Evolutionary conservation across 2,113 vertebrate species (phyloP).

Genomic region (Eclectus roratus): DNA sequence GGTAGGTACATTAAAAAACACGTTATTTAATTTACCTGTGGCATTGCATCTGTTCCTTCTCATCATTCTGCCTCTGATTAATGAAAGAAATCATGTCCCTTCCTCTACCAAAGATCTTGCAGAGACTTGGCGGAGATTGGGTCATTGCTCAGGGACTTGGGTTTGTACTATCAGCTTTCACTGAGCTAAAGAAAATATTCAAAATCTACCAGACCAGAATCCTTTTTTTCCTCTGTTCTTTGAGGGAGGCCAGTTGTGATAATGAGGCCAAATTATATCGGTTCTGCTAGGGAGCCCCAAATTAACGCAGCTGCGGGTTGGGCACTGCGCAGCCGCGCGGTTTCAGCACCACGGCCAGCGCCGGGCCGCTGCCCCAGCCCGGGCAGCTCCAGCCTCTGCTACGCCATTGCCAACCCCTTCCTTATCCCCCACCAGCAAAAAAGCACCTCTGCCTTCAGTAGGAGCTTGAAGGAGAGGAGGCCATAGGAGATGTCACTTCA

Average conservation of each 20-base stretch:
- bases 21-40: conserved; percentile 60
- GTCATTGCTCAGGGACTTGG: neutral
- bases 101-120: neutral
- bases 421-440: neutral
- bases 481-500: fast-evolving
- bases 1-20: conserved; percentile 59
- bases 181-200: neutral
- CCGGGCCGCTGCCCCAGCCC: neutral
- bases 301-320: fast-evolving
- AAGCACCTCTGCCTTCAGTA: neutral
- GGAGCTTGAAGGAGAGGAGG: too few relatives aligned
- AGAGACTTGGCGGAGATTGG: neutral
- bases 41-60: conserved; percentile 25
- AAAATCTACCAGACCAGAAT: neutral
- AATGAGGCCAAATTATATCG: fast-evolving
- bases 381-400: neutral
- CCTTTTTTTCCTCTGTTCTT: too few relatives aligned
- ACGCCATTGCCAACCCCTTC: fast-evolving
- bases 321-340: fast-evolving
- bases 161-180: neutral
- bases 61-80: conserved; percentile 30
- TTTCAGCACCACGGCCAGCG: conserved; percentile 41
- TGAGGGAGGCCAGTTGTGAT: neutral
- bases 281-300: fast-evolving
- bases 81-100: neutral